phyloP scores from a whole-genome alignment of 2,797 vertebrate genomes.

The Halcyon badia region DNA sequence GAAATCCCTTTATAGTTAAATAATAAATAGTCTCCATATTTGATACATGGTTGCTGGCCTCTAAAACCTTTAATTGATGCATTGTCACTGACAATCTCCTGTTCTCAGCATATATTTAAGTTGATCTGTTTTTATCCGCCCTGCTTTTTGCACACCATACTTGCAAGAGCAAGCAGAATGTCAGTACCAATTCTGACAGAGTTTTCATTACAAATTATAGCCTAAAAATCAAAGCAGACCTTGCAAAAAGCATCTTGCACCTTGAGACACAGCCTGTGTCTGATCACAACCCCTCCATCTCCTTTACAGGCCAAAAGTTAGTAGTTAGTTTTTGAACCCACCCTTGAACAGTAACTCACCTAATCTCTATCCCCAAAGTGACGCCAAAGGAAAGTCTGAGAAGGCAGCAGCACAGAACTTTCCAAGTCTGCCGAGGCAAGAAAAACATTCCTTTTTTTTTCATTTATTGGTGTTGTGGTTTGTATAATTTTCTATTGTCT shows the following conservation, averaged over 20 bases:
- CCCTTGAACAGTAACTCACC: conserved; percentile 70
- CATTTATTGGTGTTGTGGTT: conserved; percentile 56
- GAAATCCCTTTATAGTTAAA: background rate
- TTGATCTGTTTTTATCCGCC: background rate
- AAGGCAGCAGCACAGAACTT: conserved; percentile 62
- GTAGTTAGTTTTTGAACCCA: conserved; percentile 29
- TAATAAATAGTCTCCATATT: background rate
- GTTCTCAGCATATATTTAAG: background rate
- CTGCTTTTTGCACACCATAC: background rate
- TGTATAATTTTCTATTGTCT: conserved; percentile 70
- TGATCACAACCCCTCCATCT: background rate
- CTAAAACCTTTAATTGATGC: background rate
- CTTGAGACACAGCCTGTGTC: background rate
- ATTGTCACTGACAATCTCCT: background rate
- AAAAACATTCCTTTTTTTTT: conserved; percentile 62
- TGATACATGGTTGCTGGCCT: background rate
- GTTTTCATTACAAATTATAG: background rate
- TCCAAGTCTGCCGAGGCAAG: conserved; percentile 64
- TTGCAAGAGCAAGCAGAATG: background rate
- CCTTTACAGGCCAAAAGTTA: conserved; percentile 11
- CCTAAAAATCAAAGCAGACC: background rate
- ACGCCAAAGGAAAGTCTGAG: conserved; percentile 68
- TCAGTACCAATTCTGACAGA: background rate
- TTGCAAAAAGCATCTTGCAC: background rate
- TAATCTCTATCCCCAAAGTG: conserved; percentile 75